Percentiles rank a stretch among this genome's conserved stretches.
These are phyloP conservation scores for Euphysa ruthae DNA, from an alignment of 30 jellyfish, hydroid and myxozoan species.

Conservation along the genomic window DNA sequence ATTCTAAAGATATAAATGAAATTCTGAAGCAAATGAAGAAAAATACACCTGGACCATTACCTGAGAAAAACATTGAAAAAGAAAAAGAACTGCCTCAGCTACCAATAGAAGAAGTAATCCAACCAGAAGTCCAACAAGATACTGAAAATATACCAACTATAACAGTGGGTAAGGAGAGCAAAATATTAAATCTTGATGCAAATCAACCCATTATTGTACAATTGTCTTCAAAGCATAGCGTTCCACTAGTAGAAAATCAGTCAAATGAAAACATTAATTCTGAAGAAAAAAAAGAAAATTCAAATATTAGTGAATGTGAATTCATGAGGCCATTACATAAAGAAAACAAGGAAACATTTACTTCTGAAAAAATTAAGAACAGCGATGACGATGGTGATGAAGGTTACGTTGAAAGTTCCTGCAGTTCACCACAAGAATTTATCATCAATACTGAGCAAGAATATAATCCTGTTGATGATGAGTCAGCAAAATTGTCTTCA, in stretches of 20 bases:
- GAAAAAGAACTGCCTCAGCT: slow-evolving; percentile 70
- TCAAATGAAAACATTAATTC: slow-evolving; percentile 68
- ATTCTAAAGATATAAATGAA: no score
- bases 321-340: no score
- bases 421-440: not conserved
- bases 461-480: not conserved
- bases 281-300: no score
- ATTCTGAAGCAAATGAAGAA: no score
- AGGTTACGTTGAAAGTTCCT: slow-evolving; percentile 1
- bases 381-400: no score
- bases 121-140: slow-evolving; percentile 40
- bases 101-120: slow-evolving; percentile 20
- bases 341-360: no score
- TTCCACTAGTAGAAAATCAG: no score
- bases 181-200: not conserved
- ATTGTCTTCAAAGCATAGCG: no score
- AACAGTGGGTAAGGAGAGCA: slow-evolving; percentile 45
- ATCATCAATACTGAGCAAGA: not conserved
- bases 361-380: no score
- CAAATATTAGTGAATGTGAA: no score
- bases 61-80: slow-evolving; percentile 53
- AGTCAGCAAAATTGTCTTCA: not conserved
- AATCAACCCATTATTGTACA: slow-evolving; percentile 50
- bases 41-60: no score
- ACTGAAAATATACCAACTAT: slow-evolving; percentile 60